These are phyloP conservation scores for Euphydryas editha DNA, from an alignment of 2,888 invertebrate genomes.

Conservation along the genomic window DNA sequence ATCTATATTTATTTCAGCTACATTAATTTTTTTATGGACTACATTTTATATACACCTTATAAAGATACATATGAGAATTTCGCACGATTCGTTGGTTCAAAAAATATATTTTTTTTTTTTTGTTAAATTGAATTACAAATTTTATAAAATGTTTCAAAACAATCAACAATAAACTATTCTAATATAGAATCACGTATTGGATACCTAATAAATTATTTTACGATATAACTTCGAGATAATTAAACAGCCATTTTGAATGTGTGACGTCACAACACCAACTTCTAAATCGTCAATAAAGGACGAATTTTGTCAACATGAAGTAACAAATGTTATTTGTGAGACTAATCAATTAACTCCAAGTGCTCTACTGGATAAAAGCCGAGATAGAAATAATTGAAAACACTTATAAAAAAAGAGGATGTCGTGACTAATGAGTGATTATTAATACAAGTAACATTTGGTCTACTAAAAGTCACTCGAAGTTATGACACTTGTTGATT, in stretches of 20 bases:
- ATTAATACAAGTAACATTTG: not conserved
- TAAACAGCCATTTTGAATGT: not conserved
- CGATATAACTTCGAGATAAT: too few species aligned
- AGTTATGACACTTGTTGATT: not conserved
- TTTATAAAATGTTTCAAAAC: too few species aligned
- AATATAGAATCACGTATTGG: too few species aligned
- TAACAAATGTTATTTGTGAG: not conserved
- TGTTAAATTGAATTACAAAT: too few species aligned
- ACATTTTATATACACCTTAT: too few species aligned
- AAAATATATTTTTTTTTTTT: too few species aligned
- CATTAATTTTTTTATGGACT: too few species aligned
- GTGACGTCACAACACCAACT: not conserved
- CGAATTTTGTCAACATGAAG: not conserved
- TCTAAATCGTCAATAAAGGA: not conserved
- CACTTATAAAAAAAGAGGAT: not conserved
- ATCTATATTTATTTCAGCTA: not conserved
- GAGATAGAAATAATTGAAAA: conserved; percentile 1
- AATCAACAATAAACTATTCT: too few species aligned
- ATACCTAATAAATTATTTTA: too few species aligned
- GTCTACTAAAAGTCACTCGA: not conserved
- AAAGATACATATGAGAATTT: too few species aligned
- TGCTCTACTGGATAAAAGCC: conserved; percentile 2
- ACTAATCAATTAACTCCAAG: not conserved
- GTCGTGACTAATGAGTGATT: not conserved
- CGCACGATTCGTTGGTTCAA: too few species aligned